Evolutionary conservation across 2,888 invertebrate genomes (phyloP), one percentile per base, ranked within the genome.

Genomic region (Cheilosia urbana): DNA sequence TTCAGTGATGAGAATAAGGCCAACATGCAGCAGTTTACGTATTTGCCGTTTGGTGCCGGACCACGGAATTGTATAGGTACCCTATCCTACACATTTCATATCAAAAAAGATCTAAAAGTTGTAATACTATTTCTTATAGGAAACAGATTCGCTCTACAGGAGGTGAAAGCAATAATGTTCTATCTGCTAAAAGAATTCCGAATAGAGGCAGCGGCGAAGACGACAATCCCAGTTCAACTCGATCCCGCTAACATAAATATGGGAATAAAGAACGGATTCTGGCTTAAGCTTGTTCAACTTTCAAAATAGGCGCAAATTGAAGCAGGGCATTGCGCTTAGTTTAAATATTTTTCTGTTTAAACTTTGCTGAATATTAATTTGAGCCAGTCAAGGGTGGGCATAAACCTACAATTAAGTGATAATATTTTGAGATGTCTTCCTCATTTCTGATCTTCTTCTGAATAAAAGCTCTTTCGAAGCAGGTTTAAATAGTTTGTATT

Each of bases 11-110:
- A 94, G 87, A 94, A 94, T 88, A 94, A 93, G 87, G 90, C 91
- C 0, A 92, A 92, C n/a, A 93, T 93, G n/a, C 88, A 91, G 13
- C 92, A 93, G 0, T 93, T 92, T 51, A 90, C 93, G 0, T 94
- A 93, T 81, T 87, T 93, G 87, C 94, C 94, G 0, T 95, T 94
- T 68, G 95, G 94, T 1, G 42, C 92, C 0, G 95, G 95, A 2
- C 95, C 94, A 1, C 93, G 95, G 72, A 94, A 93, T 88, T 95
- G 95, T 87, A 94, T 95, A 68, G 95, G 94, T 92, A 76, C 47
- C n/a, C 9, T 17, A 4, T n/a, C 19, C 3, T 11, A 37, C 11
- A 13, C 7, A n/a, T n/a, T n/a, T n/a, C n/a, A 3, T 13, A 37
- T 4, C 11, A 13, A 4, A 13, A 13, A 34, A 37, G 37, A 4